Evolutionary conservation across 1,140 invertebrate species (phyloP).

Genomic region (Lepidurus packardi): DNA sequence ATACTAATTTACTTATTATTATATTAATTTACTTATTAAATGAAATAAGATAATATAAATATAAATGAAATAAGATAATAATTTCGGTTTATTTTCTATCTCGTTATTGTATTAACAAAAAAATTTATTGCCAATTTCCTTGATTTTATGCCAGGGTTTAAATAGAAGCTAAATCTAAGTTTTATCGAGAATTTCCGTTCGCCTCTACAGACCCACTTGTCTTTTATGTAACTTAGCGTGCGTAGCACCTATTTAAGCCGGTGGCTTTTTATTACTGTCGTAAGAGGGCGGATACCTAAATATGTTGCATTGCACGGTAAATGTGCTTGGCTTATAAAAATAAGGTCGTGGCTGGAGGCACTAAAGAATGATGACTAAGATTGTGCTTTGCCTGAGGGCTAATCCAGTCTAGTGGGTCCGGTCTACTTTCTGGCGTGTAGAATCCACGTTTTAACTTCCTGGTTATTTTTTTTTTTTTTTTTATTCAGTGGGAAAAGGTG

Average conservation of each 20-base stretch:
- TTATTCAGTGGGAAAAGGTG: too few relatives aligned
- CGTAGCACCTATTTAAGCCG: not conserved
- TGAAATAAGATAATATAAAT: too few relatives aligned
- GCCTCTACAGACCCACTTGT: not conserved
- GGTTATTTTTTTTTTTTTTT: too few relatives aligned
- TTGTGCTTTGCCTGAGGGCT: not conserved
- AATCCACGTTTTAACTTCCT: too few relatives aligned
- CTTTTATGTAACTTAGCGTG: not conserved
- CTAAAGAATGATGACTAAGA: not conserved
- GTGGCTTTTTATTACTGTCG: not conserved
- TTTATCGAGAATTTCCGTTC: not conserved
- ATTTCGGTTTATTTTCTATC: too few relatives aligned
- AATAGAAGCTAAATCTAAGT: not conserved
- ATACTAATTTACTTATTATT: too few relatives aligned
- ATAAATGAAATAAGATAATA: too few relatives aligned
- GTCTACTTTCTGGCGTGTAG: not conserved
- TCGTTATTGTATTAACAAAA: too few relatives aligned
- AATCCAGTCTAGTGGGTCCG: not conserved
- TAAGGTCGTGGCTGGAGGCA: not conserved
- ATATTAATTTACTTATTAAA: too few relatives aligned
- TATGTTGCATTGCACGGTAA: not conserved
- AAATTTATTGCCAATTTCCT: too few relatives aligned
- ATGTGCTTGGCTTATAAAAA: not conserved
- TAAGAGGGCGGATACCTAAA: not conserved
- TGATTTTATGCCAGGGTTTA: not conserved